Base-by-base conservation (phyloP, 2,113 vertebrate genomes). In the Caranx melampygus region DNA sequence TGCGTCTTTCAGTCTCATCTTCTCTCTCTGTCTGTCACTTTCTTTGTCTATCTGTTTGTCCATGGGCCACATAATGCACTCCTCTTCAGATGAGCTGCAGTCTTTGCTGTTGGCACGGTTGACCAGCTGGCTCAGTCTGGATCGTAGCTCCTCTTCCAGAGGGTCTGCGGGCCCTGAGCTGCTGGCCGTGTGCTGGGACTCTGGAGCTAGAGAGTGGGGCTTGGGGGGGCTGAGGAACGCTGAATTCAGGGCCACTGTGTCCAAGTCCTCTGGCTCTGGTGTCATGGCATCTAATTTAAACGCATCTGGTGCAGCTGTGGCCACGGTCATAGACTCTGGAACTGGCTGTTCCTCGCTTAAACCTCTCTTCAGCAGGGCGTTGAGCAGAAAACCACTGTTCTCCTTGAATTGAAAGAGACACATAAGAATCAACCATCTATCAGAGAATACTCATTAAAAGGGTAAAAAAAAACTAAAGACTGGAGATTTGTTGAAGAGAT, bases 41-140 rank as follows among this genome's bases (percentile, higher is more conserved):
- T 85, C 91, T 95, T 91, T 5, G 66, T 84, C 76, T 85, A 75
- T 1, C 82, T 92, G 82, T 52, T 73, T 86, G 65, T 95, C 95
- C 49, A 89, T 91, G 0, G 94, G 58, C 74, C 42, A 82, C 78
- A 68, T 84, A 21, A 64, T 31, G 62, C 68, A 18, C 63, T 90
- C 97, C 15, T 98, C 97, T 44, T 96, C 96, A 1, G 96, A 97
- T 8, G 96, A 96, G 4, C 67, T 87, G 72, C 91, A 52, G 65
- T 89, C 95, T 83, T 96, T 96, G 86, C 96, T 95, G 49, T 94
- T 95, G 88, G 95, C 94, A 58, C 95, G 94, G 81, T 91, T 91
- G 69, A 95, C 94, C 55, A 97, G 84, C 82, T 95, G 93, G 52
- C 92, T 94, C 63, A 96, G 86, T 84, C 94, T 95, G 80, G 90